Base-by-base conservation (phyloP, 2,797 vertebrate genomes). In the Pachyuromys duprasi region DNA sequence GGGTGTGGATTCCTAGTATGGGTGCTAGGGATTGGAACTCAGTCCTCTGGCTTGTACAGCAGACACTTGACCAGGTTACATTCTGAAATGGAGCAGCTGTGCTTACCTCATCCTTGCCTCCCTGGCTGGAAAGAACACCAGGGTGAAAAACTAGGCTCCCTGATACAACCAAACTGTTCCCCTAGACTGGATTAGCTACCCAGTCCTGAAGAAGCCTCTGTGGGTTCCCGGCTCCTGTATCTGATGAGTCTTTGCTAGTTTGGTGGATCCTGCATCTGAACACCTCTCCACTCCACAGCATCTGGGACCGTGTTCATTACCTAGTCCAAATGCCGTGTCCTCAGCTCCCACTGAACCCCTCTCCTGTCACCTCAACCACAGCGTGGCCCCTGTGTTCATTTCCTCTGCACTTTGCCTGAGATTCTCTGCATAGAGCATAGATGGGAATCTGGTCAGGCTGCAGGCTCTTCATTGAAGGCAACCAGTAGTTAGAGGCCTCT, bases 291-390 rank as follows among this genome's bases (percentile, higher is more conserved):
- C 3, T 24, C 28, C 33, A 0, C 3, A n/a, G 45, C 12, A 57
- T 49, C 45, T 84, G 42, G 45, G 33, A 60, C 87, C 8, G 13
- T 15, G 42, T 69, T 78, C 57, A 1, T 60, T 36, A 78, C n/a
- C 9, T 49, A 24, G n/a, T 78, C 49, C 82, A 82, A 36, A 78
- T 5, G 53, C 42, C 86, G 89, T 17, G 33, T 2, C 45, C 28
- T 22, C 18, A 14, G 45, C n/a, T 11, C 26, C 3, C 33, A 3
- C 7, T 0, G 2, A 28, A 20, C 24, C 3, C 2, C 4, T 31
- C 26, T 89, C 57, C 22, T 13, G 26, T 4, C 2, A 20, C 49
- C 60, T 79, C 62, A 55, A 4, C 42, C 49, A 45, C 57, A 5
- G 55, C 62, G n/a, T 36, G 3, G 49, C 49, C 49, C 9, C 57